These are phyloP conservation scores for Mus musculus DNA, from an alignment of 2,113 vertebrate species.

Conservation along the genomic window DNA sequence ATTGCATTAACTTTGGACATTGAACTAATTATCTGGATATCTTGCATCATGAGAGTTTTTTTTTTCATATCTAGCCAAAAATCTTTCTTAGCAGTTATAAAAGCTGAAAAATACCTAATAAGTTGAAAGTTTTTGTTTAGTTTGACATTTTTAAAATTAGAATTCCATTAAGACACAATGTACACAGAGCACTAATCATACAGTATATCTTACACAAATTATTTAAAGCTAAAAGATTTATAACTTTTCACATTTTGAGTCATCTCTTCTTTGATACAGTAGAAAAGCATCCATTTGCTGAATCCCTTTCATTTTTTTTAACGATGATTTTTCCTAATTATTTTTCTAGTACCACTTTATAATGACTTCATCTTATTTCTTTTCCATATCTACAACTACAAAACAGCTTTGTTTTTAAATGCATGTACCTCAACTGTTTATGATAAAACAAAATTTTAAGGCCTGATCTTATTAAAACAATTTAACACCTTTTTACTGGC, in stretches of 20 bases:
- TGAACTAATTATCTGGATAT: not conserved
- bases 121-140: not conserved
- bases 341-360: not conserved
- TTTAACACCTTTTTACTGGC: not conserved
- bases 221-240: not conserved
- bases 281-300: not conserved
- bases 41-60: not conserved
- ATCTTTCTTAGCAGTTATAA: not conserved
- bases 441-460: not conserved
- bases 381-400: not conserved
- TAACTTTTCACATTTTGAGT: not conserved
- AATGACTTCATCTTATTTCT: not conserved
- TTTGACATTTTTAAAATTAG: not conserved
- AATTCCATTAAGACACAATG: not conserved
- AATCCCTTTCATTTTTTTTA: not conserved
- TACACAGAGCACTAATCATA: not conserved
- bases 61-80: not conserved
- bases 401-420: not conserved
- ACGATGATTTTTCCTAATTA: not conserved
- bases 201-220: not conserved
- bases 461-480: not conserved
- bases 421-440: not conserved
- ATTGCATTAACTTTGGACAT: not conserved
- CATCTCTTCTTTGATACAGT: not conserved
- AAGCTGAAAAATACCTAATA: not conserved